phyloP scores from a whole-genome alignment of 2,797 vertebrate genomes.

The Gymnoscopelus microlampas region DNA sequence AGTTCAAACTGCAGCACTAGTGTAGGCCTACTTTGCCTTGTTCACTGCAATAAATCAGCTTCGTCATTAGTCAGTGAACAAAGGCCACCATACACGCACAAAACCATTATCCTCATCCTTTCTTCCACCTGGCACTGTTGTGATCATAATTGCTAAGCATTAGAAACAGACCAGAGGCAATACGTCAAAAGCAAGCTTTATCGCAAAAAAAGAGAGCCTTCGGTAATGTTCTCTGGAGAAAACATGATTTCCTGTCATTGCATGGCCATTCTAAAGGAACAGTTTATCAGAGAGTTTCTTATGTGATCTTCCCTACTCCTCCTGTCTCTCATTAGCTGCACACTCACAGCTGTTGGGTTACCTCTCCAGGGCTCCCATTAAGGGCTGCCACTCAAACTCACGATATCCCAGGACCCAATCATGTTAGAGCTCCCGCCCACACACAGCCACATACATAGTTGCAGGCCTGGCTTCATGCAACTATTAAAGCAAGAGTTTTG shows the following conservation, averaged over 20 bases:
- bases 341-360: conserved; percentile 84
- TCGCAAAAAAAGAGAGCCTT: conserved; percentile 68
- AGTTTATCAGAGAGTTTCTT: conserved; percentile 77
- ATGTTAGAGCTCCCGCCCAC: conserved; percentile 73
- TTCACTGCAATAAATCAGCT: conserved; percentile 63
- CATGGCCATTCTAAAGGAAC: conserved; percentile 63
- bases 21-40: conserved; percentile 7
- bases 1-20: no score
- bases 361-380: conserved; percentile 85
- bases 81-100: conserved; percentile 58
- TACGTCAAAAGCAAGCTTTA: conserved; percentile 62
- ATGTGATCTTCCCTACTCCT: conserved; percentile 78
- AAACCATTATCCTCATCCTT: conserved; percentile 48
- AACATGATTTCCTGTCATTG: conserved; percentile 72
- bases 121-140: conserved; percentile 57
- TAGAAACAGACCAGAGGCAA: conserved; percentile 62
- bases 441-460: conserved; percentile 43
- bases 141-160: conserved; percentile 65
- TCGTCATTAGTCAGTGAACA: conserved; percentile 56
- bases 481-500: no score
- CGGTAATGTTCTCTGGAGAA: conserved; percentile 72
- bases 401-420: conserved; percentile 77
- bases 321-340: conserved; percentile 83
- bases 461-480: conserved; percentile 22
- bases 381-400: conserved; percentile 77